Evolutionary conservation across 2,113 vertebrate genomes (phyloP).

Genomic region (Trematomus loennbergii): DNA sequence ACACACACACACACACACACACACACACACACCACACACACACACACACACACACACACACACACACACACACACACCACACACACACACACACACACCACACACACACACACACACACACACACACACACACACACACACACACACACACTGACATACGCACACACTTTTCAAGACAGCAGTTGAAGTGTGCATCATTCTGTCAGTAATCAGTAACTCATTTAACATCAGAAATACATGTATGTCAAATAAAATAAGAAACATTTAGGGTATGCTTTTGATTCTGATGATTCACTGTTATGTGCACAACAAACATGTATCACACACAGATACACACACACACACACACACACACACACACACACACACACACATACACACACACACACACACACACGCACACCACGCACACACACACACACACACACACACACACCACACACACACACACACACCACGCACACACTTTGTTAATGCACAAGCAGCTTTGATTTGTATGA

Average conservation of each 20-base stretch:
- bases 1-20: conserved; percentile 12
- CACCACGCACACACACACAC: not conserved
- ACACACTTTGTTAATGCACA: not conserved
- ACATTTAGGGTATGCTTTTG: not conserved
- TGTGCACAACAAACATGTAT: not conserved
- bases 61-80: conserved; percentile 20
- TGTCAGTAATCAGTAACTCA: not conserved
- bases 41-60: conserved; percentile 6
- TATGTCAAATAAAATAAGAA: not conserved
- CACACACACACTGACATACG: conserved; percentile 18
- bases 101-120: not conserved
- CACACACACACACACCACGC: conserved; percentile 5
- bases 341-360: not conserved
- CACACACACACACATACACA: too few relatives aligned
- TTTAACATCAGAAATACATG: not conserved
- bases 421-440: not conserved
- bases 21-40: not conserved
- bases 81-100: not conserved
- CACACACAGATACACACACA: conserved; percentile 10
- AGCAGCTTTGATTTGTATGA: conserved; percentile 35
- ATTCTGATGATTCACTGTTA: not conserved
- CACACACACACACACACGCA: conserved; percentile 2
- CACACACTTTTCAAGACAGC: not conserved
- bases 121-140: conserved; percentile 15
- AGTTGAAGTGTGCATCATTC: conserved; percentile 3